Evolutionary conservation across 1,140 invertebrate species (phyloP), one percentile per base, ranked within the genome.

Genomic region (Lasioglossum albipes): DNA sequence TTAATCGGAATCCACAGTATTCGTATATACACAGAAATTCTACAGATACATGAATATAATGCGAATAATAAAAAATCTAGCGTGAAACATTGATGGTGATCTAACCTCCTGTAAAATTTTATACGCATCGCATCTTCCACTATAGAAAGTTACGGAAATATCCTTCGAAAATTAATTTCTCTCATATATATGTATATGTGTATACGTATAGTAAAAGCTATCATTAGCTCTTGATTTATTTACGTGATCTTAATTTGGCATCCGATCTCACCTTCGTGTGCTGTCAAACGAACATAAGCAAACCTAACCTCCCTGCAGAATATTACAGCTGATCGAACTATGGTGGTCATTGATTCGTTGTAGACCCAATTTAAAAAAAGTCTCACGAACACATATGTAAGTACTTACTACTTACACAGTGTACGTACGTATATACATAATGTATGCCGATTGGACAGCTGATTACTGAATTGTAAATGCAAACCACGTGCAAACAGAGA

Each of bases 61-160:
- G 5, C 31, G 52, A 36, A 41, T n/a, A 78, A 79, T 22, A 27
- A 42, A 79, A 45, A 59, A 52, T 66, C 18, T 65, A 79, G 66
- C 5, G 10, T 65, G n/a, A 74, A 79, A 64, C 71, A 74, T 57
- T 52, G 13, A 73, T 54, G 49, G 66, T 74, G 12, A 74, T 79
- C 77, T 79, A 79, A 79, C 77, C 77, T 79, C 62, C 42, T 67
- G 70, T 9, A 65, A 36, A 79, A 74, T 57, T 79, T 79, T 65
- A 79, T 74, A 79, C 77, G 77, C 77, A 79, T 79, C 70, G 62
- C 52, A 74, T 74, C 70, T 73, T 74, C 70, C 62, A 59, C 49
- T 27, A 79, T 73, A 66, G 36, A 65, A 79, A 18, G 64, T 79
- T 79, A 79, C 7, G 49, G 68, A 66, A 66, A 74, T 74, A 45